phyloP scores from a whole-genome alignment of 2,113 vertebrate species.

The Zosterops pallidus region DNA sequence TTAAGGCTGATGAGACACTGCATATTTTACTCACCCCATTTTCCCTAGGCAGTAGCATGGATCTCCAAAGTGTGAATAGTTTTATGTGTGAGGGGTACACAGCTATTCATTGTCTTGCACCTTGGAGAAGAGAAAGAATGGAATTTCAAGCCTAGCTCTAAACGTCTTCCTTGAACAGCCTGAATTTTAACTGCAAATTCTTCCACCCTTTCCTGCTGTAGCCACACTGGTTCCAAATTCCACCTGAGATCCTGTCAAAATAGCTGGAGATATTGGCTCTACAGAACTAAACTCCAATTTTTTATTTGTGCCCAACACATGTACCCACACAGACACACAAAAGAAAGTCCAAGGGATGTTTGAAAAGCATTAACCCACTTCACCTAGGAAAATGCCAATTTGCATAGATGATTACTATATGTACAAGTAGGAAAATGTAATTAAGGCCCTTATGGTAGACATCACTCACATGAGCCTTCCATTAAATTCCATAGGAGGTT shows the following conservation, averaged over 20 bases:
- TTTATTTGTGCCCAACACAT: neutral
- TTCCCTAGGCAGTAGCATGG: neutral
- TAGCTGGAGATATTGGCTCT: neutral
- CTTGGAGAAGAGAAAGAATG: neutral
- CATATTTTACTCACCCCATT: conserved; percentile 12
- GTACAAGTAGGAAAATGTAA: conserved; percentile 3
- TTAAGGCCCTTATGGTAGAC: conserved; percentile 17
- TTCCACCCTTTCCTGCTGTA: neutral
- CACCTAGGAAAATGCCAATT: conserved; percentile 1
- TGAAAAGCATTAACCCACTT: conserved; percentile 31
- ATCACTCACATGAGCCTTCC: neutral
- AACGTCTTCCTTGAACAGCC: neutral
- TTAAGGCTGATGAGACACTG: neutral
- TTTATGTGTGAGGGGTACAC: neutral
- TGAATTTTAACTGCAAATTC: neutral
- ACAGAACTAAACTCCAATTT: neutral
- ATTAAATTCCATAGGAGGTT: neutral
- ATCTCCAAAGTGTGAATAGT: neutral
- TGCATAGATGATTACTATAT: conserved; percentile 39
- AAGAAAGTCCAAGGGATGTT: neutral
- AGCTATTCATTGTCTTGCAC: neutral
- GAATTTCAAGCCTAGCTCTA: neutral
- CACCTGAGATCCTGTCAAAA: neutral
- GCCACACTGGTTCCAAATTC: neutral
- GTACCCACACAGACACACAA: neutral